Evolutionary conservation across 2,797 vertebrate species (phyloP).

Genomic region (Synanceia verrucosa): DNA sequence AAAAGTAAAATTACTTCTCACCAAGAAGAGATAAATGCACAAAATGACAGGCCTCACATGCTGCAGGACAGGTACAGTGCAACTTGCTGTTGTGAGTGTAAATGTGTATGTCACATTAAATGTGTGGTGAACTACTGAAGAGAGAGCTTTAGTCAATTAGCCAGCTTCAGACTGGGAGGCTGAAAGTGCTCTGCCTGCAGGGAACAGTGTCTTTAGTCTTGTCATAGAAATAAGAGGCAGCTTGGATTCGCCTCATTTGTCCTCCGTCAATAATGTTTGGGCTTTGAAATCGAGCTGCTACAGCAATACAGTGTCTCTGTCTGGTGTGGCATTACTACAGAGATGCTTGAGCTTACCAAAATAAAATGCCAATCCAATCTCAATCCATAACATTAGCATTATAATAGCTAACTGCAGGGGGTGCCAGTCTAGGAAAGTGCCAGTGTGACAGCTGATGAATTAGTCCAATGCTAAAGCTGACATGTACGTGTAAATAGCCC

Average conservation of each 20-base stretch:
- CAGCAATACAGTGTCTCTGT: slow-evolving; percentile 1
- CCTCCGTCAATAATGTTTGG: slow-evolving; percentile 18
- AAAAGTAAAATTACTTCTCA: background rate
- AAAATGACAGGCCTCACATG: background rate
- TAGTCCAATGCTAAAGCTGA: slow-evolving; percentile 59
- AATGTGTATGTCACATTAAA: slow-evolving; percentile 14
- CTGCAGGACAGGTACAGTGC: background rate
- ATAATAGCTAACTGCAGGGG: slow-evolving; percentile 42
- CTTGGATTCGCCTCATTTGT: slow-evolving; percentile 52
- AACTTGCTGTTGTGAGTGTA: background rate
- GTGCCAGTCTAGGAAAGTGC: slow-evolving; percentile 10
- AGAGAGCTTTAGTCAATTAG: slow-evolving; percentile 36
- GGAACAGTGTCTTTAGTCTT: slow-evolving; percentile 33
- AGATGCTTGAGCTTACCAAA: slow-evolving; percentile 27
- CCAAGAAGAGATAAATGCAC: background rate
- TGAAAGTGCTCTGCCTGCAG: slow-evolving; percentile 31
- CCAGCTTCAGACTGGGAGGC: slow-evolving; percentile 4
- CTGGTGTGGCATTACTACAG: slow-evolving; percentile 7
- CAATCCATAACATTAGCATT: slow-evolving; percentile 55
- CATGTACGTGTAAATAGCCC: slow-evolving; percentile 54
- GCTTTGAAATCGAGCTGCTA: slow-evolving; percentile 38
- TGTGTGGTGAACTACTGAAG: slow-evolving; percentile 8
- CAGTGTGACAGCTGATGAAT: slow-evolving; percentile 64
- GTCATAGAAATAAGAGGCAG: slow-evolving; percentile 37
- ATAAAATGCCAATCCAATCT: slow-evolving; percentile 51